phyloP scores from a whole-genome alignment of 2,888 invertebrate species.

The Phlogophora meticulosa region DNA sequence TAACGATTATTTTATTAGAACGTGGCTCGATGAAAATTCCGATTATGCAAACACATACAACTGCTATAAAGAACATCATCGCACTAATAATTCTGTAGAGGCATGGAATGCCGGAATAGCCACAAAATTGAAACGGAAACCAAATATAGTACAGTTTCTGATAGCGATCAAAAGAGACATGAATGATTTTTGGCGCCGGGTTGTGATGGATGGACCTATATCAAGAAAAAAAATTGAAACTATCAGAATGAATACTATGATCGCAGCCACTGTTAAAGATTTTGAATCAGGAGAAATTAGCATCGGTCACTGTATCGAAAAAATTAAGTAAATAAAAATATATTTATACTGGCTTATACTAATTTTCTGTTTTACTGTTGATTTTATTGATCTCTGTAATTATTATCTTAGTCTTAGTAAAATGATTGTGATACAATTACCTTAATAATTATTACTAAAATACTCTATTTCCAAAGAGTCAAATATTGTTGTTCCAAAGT shows the following conservation, averaged over 20 bases:
- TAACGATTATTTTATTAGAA: no score
- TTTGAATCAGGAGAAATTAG: not conserved
- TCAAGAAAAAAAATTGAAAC: not conserved
- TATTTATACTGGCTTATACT: not conserved
- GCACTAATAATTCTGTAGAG: conserved; percentile 24
- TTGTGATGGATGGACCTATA: not conserved
- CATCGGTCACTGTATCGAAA: not conserved
- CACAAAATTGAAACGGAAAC: conserved; percentile 3
- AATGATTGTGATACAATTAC: not conserved
- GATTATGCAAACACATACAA: conserved; percentile 18
- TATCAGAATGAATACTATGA: not conserved
- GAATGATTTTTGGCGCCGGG: conserved; percentile 6
- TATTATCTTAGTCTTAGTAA: not conserved
- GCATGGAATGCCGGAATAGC: conserved; percentile 26
- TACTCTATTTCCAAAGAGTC: no score
- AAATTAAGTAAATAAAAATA: no score
- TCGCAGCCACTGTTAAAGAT: not conserved
- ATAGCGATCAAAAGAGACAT: conserved; percentile 9
- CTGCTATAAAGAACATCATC: conserved; percentile 23
- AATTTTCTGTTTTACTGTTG: conserved; percentile 1
- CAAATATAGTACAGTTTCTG: conserved; percentile 15
- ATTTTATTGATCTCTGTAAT: not conserved
- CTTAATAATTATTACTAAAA: not conserved
- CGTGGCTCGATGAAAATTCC: no score
- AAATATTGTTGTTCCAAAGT: no score